Evolutionary conservation across 2,888 invertebrate genomes (phyloP), one percentile per base, ranked within the genome.

Genomic region (Philhelius pedissequus): DNA sequence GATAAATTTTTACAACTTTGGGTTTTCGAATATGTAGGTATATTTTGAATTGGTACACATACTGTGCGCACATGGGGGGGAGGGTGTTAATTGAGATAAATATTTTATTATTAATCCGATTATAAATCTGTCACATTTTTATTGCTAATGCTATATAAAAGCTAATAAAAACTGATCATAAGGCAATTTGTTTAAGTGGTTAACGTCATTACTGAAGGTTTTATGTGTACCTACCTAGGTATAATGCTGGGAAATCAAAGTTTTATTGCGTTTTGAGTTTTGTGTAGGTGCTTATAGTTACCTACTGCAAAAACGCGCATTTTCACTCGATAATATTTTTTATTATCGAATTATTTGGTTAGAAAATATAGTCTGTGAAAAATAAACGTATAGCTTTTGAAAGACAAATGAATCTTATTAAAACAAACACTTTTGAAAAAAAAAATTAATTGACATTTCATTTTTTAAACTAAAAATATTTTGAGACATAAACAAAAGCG

Each of bases 1-100:
- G 78, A 74, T 79, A 43, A 66, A 64, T 3, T 71, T 81, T 81
- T 58, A 76, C 76, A 22, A 13, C n/a, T 43, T 22, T 22, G 9
- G 1, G 7, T 7, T 38, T 20, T 35, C 6, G 11, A 2, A 45
- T 35, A 11, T n/a, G n/a, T n/a, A n/a, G n/a, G n/a, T n/a, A 48
- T 13, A 48, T 48, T 48, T 13, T 22, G 13, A n/a, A n/a, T n/a
- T 15, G n/a, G 3, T 25, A 25, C 0, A 27, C 6, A 30, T 52
- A 15, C n/a, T n/a, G n/a, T n/a, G n/a, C 11, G 54, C n/a, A 32
- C 15, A 20, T 13, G 7, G 40, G 11, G 7, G 40, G 11, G 40
- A 27, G 40, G 64, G 54, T 58, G 60, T 60, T 52, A 62, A 60
- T 69, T 25, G 50, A 58, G 52, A 35, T 60, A 20, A 62, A 54